These are phyloP conservation scores for Leptoclinus maculatus DNA, from an alignment of 2,797 vertebrate genomes.

Conservation along the genomic window DNA sequence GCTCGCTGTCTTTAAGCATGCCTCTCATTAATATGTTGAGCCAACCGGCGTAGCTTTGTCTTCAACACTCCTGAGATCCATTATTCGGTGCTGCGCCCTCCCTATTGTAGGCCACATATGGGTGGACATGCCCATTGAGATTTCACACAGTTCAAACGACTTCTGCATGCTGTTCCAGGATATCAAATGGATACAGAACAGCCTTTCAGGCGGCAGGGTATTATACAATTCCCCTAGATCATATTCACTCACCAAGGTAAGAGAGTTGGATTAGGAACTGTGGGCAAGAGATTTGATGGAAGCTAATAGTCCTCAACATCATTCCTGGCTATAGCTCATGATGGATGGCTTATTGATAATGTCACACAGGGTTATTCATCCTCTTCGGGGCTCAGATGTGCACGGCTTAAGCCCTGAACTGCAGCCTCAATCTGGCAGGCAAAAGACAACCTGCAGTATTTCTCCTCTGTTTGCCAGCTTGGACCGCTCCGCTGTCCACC, in stretches of 20 bases:
- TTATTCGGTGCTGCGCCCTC: constrained; percentile 42
- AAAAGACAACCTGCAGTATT: constrained; percentile 44
- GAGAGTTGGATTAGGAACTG: constrained; percentile 35
- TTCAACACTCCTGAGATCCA: constrained; percentile 46
- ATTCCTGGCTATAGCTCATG: constrained; percentile 35
- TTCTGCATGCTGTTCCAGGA: constrained; percentile 51
- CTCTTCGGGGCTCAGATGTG: constrained; percentile 25
- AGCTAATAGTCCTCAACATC: constrained; percentile 43
- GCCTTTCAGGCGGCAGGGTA: constrained; percentile 28
- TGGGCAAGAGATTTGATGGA: constrained; percentile 35
- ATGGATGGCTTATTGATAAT: constrained; percentile 45
- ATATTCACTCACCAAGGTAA: constrained; percentile 41
- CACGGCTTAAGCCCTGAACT: neutral
- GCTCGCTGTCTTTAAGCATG: constrained; percentile 59
- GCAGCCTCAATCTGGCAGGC: constrained; percentile 32
- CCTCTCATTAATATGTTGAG: constrained; percentile 72
- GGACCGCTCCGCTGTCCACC: constrained; percentile 52
- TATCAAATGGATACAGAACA: constrained; percentile 41
- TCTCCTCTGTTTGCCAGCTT: constrained; percentile 56
- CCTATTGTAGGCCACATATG: constrained; percentile 42
- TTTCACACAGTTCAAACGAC: constrained; percentile 54
- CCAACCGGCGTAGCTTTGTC: constrained; percentile 52
- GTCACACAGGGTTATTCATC: constrained; percentile 34
- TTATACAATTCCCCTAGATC: constrained; percentile 36
- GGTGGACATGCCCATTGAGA: constrained; percentile 52